Conservation (phyloP, 1,140 invertebrate species). For the Drosophila azteca region DNA sequence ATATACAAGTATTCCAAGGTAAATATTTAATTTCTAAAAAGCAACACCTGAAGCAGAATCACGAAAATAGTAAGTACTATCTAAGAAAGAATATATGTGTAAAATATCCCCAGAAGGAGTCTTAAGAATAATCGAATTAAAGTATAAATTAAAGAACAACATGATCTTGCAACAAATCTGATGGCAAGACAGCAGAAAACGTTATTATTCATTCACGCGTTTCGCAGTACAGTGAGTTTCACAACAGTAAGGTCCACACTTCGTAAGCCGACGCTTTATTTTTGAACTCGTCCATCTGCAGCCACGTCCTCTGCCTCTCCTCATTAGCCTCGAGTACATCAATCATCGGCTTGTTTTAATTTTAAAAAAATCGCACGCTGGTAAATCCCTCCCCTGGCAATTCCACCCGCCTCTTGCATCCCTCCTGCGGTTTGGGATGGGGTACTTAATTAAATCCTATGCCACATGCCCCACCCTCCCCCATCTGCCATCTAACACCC, state of each 20-base stretch:
- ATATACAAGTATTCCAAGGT: no score
- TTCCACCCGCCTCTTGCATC: neutral
- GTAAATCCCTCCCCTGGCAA: constrained; percentile 10
- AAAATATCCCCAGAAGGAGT: no score
- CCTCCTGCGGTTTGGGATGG: constrained; percentile 37
- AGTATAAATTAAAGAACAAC: no score
- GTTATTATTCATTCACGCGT: no score
- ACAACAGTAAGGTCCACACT: no score
- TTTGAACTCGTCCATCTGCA: neutral
- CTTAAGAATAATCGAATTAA: no score
- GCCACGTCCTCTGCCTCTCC: constrained; percentile 28
- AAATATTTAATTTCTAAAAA: no score
- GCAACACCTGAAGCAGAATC: no score
- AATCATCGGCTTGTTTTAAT: constrained; percentile 78
- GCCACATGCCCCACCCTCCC: constrained; percentile 34
- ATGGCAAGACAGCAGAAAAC: no score
- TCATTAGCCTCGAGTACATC: constrained; percentile 79
- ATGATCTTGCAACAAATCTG: no score
- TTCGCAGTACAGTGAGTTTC: neutral
- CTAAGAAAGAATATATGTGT: no score
- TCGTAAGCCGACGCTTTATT: neutral
- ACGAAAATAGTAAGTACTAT: no score
- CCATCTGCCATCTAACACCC: neutral
- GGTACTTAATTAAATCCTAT: constrained; percentile 72
- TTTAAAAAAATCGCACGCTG: constrained; percentile 72